These are phyloP conservation scores for Basileuterus tristriatus DNA, from an alignment of 2,797 vertebrate species.

Conservation along the genomic window DNA sequence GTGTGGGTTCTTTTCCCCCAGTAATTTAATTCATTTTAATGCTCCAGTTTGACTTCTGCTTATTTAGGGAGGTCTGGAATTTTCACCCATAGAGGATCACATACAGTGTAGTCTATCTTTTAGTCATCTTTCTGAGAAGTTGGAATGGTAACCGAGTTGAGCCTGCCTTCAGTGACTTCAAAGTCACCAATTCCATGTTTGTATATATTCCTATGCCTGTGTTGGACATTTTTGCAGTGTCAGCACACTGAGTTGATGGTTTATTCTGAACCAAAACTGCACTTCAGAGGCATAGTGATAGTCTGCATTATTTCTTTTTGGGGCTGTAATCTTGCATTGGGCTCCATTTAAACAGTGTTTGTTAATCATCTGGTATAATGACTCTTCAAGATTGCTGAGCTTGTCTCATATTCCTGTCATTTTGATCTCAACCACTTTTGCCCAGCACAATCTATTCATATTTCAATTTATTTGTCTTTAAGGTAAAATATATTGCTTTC, in stretches of 20 bases:
- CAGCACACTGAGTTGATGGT: not conserved
- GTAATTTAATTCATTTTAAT: not conserved
- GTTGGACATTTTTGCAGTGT: not conserved
- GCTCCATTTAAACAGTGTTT: not conserved
- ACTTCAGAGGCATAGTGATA: not conserved
- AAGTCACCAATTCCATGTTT: not conserved
- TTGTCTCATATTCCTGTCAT: not conserved
- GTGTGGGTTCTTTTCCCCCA: fast-evolving
- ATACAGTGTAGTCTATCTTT: not conserved
- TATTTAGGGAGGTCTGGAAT: not conserved
- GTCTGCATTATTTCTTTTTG: not conserved
- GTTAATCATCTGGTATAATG: not conserved
- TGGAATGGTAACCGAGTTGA: not conserved
- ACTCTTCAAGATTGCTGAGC: not conserved
- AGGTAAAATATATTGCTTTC: not conserved
- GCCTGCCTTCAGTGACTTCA: not conserved
- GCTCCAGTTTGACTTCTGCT: not conserved
- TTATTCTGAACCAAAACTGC: not conserved
- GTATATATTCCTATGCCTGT: not conserved
- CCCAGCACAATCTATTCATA: not conserved
- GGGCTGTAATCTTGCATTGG: not conserved
- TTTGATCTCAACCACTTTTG: not conserved
- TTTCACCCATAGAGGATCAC: not conserved
- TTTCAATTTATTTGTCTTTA: not conserved
- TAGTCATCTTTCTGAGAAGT: not conserved